phyloP scores from a whole-genome alignment of 2,888 invertebrate species.

The Brachyptera risi region DNA sequence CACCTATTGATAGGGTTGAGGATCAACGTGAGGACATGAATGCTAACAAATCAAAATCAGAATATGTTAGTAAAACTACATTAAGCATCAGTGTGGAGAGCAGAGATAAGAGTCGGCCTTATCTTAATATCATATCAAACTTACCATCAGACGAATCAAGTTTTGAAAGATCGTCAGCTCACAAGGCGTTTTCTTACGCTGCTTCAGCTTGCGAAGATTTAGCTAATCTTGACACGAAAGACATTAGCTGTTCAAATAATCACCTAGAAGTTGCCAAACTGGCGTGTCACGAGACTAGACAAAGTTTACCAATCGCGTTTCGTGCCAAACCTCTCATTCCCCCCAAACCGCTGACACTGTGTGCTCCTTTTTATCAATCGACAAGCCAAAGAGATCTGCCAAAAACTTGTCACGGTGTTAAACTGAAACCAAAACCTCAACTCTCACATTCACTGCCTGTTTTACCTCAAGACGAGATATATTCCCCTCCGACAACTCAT shows the following conservation, averaged over 20 bases:
- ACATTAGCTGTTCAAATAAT: background rate
- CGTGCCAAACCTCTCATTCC: conserved; percentile 10
- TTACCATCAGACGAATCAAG: conserved; percentile 30
- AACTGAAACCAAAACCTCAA: conserved; percentile 17
- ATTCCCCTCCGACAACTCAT: conserved; percentile 45
- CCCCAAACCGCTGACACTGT: conserved; percentile 23
- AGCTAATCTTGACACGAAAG: background rate
- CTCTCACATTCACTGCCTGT: conserved; percentile 27
- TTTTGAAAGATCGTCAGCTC: conserved; percentile 31
- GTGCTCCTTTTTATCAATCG: conserved; percentile 21
- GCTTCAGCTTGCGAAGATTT: conserved; percentile 31
- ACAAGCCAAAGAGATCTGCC: conserved; percentile 22
- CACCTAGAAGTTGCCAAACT: background rate
- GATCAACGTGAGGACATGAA: too few species aligned
- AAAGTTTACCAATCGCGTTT: background rate
- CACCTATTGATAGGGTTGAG: conserved; percentile 35
- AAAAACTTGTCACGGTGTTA: conserved; percentile 26
- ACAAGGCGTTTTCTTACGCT: conserved; percentile 26
- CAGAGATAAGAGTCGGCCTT: background rate
- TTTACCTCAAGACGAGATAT: conserved; percentile 22
- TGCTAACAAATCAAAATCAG: background rate
- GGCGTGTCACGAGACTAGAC: background rate
- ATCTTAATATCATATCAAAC: background rate
- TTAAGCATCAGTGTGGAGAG: background rate
- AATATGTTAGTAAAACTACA: conserved; percentile 3